Conservation (phyloP, 2,888 invertebrate genomes). For the Hyppa rectilinea region DNA sequence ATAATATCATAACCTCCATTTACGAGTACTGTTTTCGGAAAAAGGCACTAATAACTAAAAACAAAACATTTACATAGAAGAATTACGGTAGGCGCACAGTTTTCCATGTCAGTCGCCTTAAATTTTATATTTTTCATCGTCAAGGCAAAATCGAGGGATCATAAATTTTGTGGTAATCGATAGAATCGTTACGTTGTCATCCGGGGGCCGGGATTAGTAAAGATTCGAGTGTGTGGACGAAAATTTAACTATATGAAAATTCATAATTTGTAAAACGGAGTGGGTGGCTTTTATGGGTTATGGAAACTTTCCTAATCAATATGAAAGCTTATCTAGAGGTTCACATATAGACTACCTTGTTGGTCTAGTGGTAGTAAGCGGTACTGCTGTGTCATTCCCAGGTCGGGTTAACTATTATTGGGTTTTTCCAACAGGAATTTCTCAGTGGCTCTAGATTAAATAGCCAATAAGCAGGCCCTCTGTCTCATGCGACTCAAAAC, state of each 20-base stretch:
- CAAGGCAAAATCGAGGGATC: slow-evolving; percentile 58
- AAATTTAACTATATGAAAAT: slow-evolving; percentile 20
- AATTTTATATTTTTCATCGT: slow-evolving; percentile 66
- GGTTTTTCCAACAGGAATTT: too few relatives aligned
- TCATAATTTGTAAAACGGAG: slow-evolving; percentile 26
- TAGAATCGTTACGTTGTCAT: slow-evolving; percentile 48
- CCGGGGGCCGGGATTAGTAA: slow-evolving; percentile 35
- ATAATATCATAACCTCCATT: slow-evolving; percentile 36
- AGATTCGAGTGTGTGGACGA: slow-evolving; percentile 35
- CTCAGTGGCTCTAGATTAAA: too few relatives aligned
- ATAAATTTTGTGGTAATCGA: slow-evolving; percentile 69
- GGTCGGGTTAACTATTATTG: too few relatives aligned
- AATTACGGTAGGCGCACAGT: slow-evolving; percentile 24
- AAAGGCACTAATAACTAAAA: slow-evolving; percentile 45
- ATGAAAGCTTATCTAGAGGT: not conserved
- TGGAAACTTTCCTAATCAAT: not conserved
- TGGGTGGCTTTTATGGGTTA: not conserved
- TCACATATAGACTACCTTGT: too few relatives aligned
- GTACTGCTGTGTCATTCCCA: too few relatives aligned
- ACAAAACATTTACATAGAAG: slow-evolving; percentile 63
- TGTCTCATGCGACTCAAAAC: too few relatives aligned
- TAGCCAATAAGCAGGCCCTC: too few relatives aligned
- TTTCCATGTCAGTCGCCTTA: slow-evolving; percentile 48
- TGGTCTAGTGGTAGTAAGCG: too few relatives aligned
- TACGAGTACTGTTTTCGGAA: slow-evolving; percentile 8